Percentiles rank a stretch among this genome's conserved stretches.
These are phyloP conservation scores for Ophion slaviceki DNA, from an alignment of 2,888 invertebrate species.

Conservation along the genomic window DNA sequence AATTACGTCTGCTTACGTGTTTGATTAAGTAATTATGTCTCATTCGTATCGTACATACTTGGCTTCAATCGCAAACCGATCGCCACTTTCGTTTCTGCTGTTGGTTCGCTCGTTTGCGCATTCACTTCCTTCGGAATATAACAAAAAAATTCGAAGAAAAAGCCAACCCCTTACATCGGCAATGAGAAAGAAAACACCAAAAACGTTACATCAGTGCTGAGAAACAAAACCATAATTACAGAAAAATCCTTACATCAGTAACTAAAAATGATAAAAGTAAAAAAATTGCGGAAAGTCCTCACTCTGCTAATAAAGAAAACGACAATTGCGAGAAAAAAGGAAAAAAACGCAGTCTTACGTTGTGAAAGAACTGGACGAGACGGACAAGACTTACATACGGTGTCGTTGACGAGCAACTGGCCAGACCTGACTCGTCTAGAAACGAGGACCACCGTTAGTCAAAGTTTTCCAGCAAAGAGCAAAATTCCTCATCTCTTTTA, in stretches of 20 bases:
- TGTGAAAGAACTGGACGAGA: neutral
- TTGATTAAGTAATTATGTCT: neutral
- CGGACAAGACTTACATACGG: neutral
- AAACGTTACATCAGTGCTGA: neutral
- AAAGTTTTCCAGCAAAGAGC: too few relatives aligned
- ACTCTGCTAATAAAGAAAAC: neutral
- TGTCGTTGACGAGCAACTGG: neutral
- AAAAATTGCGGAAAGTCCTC: neutral
- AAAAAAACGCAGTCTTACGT: neutral
- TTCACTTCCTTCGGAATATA: neutral
- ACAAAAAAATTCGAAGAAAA: too few relatives aligned
- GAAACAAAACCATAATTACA: neutral
- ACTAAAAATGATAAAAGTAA: neutral
- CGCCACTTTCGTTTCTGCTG: neutral
- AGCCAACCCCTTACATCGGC: neutral
- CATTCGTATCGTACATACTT: neutral
- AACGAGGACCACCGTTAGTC: too few relatives aligned
- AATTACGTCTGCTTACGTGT: neutral
- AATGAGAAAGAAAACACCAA: neutral
- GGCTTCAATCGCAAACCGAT: neutral
- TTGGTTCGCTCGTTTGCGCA: neutral
- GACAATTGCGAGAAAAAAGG: too few relatives aligned
- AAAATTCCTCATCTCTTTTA: neutral
- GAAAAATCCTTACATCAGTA: neutral
- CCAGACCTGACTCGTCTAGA: too few relatives aligned